phyloP scores from a whole-genome alignment of 2,888 invertebrate genomes.

The Apamea anceps region DNA sequence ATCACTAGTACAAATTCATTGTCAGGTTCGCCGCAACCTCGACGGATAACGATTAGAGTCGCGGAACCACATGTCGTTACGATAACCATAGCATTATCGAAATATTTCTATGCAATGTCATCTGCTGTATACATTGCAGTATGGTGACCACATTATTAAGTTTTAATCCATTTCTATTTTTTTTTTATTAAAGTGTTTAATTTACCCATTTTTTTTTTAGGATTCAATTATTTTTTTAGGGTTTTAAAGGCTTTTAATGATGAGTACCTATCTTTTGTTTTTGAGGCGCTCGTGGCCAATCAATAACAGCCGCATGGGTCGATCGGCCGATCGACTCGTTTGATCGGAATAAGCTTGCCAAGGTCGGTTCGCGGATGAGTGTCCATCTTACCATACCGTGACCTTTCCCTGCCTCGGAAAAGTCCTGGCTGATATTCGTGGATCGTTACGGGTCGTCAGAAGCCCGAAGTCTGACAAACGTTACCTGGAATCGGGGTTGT shows the following conservation, averaged over 20 bases:
- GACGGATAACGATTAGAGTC: slow-evolving; percentile 83
- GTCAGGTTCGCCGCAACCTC: slow-evolving; percentile 89
- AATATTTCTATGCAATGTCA: slow-evolving; percentile 82
- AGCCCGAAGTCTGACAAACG: not conserved
- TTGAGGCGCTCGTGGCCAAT: not conserved
- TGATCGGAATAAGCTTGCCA: not conserved
- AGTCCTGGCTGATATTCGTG: not conserved
- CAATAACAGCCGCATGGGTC: not conserved
- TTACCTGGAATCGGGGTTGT: no score
- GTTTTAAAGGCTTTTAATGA: no score
- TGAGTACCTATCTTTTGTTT: not conserved
- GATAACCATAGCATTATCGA: slow-evolving; percentile 80
- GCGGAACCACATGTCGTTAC: slow-evolving; percentile 84
- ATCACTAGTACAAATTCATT: slow-evolving; percentile 85
- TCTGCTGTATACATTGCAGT: slow-evolving; percentile 47
- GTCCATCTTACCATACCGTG: not conserved
- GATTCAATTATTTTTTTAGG: no score
- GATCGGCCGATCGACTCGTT: not conserved
- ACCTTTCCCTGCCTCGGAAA: not conserved
- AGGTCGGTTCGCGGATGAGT: not conserved
- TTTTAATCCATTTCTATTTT: not conserved
- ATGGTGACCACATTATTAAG: slow-evolving; percentile 40
- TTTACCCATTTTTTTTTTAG: not conserved
- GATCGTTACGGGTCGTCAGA: not conserved
- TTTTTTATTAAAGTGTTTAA: not conserved